Percentiles rank a stretch among this genome's conserved stretches.
Evolutionary conservation across 2,797 vertebrate species (phyloP).

Genomic region (Poeciliopsis gracilis): DNA sequence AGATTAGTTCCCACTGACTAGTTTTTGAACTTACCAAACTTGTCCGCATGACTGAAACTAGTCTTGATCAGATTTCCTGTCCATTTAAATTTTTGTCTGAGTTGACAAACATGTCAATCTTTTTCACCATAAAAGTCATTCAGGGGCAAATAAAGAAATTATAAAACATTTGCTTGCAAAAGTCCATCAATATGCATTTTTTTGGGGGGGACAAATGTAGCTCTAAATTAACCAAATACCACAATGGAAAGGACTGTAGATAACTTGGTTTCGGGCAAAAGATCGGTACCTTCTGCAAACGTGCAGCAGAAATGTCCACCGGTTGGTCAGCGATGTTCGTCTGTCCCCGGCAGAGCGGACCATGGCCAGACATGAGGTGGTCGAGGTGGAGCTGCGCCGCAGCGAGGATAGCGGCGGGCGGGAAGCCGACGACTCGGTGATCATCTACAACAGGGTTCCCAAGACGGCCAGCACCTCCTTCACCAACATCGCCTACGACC

Average conservation of each 20-base stretch:
- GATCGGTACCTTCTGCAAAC: too few species aligned
- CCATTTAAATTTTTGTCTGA: not conserved
- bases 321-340: not conserved
- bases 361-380: constrained; percentile 91
- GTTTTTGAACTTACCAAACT: too few species aligned
- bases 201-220: not conserved
- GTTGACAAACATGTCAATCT: not conserved
- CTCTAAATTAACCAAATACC: not conserved
- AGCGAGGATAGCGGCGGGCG: constrained; percentile 79
- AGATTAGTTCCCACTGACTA: not conserved
- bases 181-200: not conserved
- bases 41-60: too few species aligned
- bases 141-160: not conserved
- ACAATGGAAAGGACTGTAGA: not conserved
- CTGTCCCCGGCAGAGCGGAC: constrained; percentile 38
- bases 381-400: constrained; percentile 90
- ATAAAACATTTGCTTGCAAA: not conserved
- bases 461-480: constrained; percentile 98
- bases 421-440: constrained; percentile 87
- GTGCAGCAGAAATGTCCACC: too few species aligned
- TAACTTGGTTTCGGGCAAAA: not conserved
- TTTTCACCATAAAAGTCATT: not conserved
- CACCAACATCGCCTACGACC: constrained; percentile 96
- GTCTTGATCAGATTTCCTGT: too few species aligned
- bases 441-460: constrained; percentile 97